phyloP scores from a whole-genome alignment of 2,113 vertebrate genomes.

The Ameiurus melas region DNA sequence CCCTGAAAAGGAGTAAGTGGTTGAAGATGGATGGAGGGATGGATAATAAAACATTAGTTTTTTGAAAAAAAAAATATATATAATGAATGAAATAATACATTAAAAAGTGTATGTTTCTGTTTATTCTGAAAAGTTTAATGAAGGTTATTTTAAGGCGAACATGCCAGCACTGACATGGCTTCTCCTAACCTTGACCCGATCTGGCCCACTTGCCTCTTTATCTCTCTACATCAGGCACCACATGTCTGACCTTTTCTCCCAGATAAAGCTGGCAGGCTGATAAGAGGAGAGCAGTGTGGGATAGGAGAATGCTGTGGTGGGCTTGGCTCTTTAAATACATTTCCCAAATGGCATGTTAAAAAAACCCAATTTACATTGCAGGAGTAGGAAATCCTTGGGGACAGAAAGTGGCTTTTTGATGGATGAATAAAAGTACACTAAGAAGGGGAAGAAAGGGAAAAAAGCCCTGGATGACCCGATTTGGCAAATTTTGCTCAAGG shows the following conservation, averaged over 20 bases:
- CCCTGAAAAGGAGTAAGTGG: too few relatives aligned
- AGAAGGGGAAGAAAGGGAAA: constrained; percentile 22
- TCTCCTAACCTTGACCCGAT: constrained; percentile 47
- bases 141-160: constrained; percentile 21
- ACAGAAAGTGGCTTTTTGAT: constrained; percentile 52
- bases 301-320: constrained; percentile 21
- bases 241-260: constrained; percentile 38
- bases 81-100: not conserved
- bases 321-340: constrained; percentile 45
- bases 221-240: constrained; percentile 43
- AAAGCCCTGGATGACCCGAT: constrained; percentile 52
- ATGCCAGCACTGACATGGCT: constrained; percentile 13
- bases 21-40: too few relatives aligned
- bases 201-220: constrained; percentile 35
- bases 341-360: constrained; percentile 37
- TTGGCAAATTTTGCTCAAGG: constrained; percentile 55
- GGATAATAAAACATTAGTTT: not conserved
- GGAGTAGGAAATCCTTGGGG: constrained; percentile 42
- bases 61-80: not conserved
- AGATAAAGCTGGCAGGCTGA: constrained; percentile 45
- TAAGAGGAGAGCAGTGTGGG: constrained; percentile 29
- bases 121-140: constrained; percentile 49
- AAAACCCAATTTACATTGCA: constrained; percentile 49
- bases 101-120: constrained; percentile 52
- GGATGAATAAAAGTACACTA: constrained; percentile 52